Percentiles rank a stretch among this genome's conserved stretches.
These are phyloP conservation scores for Hydrophis major DNA, from an alignment of 2,797 vertebrate species.

Conservation along the genomic window DNA sequence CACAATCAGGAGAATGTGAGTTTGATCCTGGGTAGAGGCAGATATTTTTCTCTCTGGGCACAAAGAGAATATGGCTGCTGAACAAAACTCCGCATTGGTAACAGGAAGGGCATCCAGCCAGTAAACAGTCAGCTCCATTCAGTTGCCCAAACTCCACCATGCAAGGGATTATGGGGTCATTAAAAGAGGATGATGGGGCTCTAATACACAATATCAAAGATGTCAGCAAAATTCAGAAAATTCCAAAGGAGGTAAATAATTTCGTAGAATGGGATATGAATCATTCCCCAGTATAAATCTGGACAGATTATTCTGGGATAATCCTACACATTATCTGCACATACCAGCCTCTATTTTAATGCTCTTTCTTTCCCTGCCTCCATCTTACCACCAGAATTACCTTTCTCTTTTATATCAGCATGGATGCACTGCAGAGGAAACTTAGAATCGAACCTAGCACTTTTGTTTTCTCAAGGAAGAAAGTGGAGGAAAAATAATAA, in stretches of 20 bases:
- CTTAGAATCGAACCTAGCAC: not conserved
- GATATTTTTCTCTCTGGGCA: no score
- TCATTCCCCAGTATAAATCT: not conserved
- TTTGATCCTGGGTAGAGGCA: no score
- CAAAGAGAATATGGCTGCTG: no score
- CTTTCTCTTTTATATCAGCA: not conserved
- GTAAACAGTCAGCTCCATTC: no score
- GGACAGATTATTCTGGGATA: not conserved
- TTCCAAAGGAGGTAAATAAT: not conserved
- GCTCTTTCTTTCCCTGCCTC: not conserved
- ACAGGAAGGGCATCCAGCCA: no score
- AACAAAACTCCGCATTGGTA: no score
- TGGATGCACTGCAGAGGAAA: not conserved
- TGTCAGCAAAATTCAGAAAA: not conserved
- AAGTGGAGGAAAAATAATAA: not conserved
- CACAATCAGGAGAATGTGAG: no score
- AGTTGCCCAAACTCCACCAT: no score
- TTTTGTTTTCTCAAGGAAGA: not conserved
- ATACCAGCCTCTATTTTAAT: not conserved
- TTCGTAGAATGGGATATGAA: not conserved
- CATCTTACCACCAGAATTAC: not conserved
- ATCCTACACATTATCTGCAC: not conserved
- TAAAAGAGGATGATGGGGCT: not conserved
- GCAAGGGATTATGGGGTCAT: no score
- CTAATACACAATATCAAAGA: not conserved